Conservation (phyloP, 30 jellyfish, hydroid and myxozoan genomes). For the Chironex yamaguchii region DNA sequence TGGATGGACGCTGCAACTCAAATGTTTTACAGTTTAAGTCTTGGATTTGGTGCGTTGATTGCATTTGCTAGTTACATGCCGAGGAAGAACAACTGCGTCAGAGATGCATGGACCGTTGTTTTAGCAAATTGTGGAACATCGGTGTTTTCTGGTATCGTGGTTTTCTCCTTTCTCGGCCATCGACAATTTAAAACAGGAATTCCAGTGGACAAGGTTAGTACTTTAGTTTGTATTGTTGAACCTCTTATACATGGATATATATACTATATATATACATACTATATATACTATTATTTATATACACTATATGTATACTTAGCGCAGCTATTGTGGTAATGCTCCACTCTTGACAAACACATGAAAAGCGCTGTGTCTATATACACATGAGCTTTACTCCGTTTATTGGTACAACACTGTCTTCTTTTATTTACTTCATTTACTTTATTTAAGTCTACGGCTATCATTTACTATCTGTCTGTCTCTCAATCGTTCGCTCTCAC, state of each 20-base stretch:
- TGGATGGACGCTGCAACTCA: slow-evolving; percentile 99
- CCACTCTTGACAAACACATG: too few relatives aligned
- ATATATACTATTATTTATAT: too few relatives aligned
- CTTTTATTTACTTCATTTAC: too few relatives aligned
- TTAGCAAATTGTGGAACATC: slow-evolving; percentile 96
- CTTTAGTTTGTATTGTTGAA: background rate
- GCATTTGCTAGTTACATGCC: slow-evolving; percentile 99
- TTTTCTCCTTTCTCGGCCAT: slow-evolving; percentile 92
- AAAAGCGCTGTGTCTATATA: too few relatives aligned
- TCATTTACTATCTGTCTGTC: too few relatives aligned
- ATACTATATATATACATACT: background rate
- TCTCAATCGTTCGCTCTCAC: too few relatives aligned
- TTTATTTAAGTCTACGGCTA: too few relatives aligned
- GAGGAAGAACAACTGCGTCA: slow-evolving; percentile 83
- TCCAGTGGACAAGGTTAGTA: slow-evolving; percentile 77
- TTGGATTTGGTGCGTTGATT: slow-evolving; percentile 97
- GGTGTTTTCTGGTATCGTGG: slow-evolving; percentile 91
- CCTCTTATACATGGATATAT: background rate
- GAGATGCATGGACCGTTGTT: slow-evolving; percentile 89
- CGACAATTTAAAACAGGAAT: slow-evolving; percentile 81
- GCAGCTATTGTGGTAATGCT: too few relatives aligned
- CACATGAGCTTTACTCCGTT: too few relatives aligned
- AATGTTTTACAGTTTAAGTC: slow-evolving; percentile 92
- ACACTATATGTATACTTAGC: background rate
- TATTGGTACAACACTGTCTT: too few relatives aligned